Base-by-base conservation (phyloP, 2,888 invertebrate genomes). In the Eugnorisma glareosa region DNA sequence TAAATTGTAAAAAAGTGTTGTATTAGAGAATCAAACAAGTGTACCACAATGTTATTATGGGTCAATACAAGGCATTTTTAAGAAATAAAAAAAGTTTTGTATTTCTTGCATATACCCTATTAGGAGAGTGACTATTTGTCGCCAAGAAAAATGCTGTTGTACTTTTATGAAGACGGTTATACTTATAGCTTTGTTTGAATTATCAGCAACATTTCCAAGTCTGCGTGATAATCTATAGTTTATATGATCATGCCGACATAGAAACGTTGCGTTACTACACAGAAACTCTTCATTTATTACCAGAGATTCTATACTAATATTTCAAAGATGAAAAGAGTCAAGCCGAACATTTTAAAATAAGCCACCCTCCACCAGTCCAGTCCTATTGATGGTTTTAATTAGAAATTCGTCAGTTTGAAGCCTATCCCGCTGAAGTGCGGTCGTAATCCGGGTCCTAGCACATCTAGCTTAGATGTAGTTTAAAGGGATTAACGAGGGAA, bases 401-500 rank as follows among this genome's bases (percentile, higher is more conserved):
- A 75, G 54, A 68, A 79, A 40, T 73, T 67, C 35, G 21, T 28
- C 57, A 67, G 43, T 69, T 69, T 37, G 24, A 67, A 78, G 40
- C 43, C 51, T 59, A 69, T 78, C 5, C 18, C 18, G 48, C 8
- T 15, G 18, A 69, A 54, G 28, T 71, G 45, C n/a, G 37, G 35
- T 57, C 13, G 37, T 51, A 79, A 84, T 70, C 70, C 15, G 21
- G 18, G 37, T 28, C 57, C 64, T 4, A 48, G 45, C 43, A 54
- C 48, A 37, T 45, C 31, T 31, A 70, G 85, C 67, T 73, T 73
- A n/a, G n/a, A 81, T 37, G 82, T 82, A 63, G 67, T 82, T 76
- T 67, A 67, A 76, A 66, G 64, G 85, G 73, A 73, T 82, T 76
- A 69, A 70, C 48, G 8, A 45, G 63, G 70, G 71, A 43, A 69